phyloP scores from a whole-genome alignment of 2,113 vertebrate genomes.

The Gopherus evgoodei region DNA sequence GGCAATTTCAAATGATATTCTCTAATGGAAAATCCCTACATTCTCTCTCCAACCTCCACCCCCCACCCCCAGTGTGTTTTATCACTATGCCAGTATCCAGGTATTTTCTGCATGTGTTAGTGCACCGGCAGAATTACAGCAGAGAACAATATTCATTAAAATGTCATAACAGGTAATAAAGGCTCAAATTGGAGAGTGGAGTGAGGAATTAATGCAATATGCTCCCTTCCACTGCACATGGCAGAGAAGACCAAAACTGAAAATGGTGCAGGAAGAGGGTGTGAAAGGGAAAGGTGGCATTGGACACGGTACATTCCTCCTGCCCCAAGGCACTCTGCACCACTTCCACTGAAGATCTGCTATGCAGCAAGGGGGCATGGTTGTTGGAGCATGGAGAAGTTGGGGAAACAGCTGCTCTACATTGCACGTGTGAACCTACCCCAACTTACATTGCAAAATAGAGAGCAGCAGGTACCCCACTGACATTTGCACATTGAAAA shows the following conservation, averaged over 20 bases:
- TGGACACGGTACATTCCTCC: fast-evolving
- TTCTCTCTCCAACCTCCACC: neutral
- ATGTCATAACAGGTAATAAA: conserved; percentile 59
- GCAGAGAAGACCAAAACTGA: neutral
- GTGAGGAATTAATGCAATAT: conserved; percentile 29
- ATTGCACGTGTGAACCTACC: neutral
- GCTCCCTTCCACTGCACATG: neutral
- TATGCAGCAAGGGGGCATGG: neutral
- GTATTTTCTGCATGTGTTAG: neutral
- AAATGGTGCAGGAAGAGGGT: neutral
- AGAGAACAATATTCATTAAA: conserved; percentile 56
- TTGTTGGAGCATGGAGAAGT: neutral
- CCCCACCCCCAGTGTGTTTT: neutral
- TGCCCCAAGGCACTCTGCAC: neutral
- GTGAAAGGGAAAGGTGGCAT: neutral
- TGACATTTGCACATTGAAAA: neutral
- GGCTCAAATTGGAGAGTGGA: conserved; percentile 50
- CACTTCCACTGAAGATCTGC: neutral
- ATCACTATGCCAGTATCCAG: neutral
- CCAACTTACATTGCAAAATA: neutral
- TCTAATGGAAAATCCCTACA: neutral
- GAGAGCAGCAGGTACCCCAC: neutral
- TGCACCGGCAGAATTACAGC: neutral
- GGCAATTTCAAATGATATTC: conserved; percentile 11
- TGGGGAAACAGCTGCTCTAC: neutral